Percentiles rank a stretch among this genome's conserved stretches.
Conservation (phyloP, 1,140 invertebrate genomes). For the Lepidotrigona ventralis region DNA sequence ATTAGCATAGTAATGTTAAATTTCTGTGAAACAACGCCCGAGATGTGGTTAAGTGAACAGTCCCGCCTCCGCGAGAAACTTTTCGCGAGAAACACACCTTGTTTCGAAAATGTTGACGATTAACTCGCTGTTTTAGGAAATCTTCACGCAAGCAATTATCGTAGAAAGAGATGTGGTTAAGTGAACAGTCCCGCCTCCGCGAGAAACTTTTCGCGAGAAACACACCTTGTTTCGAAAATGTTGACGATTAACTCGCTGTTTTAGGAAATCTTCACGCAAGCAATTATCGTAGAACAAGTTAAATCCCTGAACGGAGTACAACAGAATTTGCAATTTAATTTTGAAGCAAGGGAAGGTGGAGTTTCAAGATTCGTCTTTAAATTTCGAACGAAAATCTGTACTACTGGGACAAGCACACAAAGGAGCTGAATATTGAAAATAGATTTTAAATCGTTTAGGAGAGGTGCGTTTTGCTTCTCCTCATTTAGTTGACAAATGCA, state of each 20-base stretch:
- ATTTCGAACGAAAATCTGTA: background rate
- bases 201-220: background rate
- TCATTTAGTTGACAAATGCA: background rate
- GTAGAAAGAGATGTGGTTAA: too few relatives aligned
- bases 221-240: background rate
- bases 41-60: background rate
- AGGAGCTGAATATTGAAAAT: too few relatives aligned
- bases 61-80: background rate
- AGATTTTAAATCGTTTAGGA: background rate
- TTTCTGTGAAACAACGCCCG: background rate
- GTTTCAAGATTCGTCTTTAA: background rate
- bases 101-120: background rate
- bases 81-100: background rate
- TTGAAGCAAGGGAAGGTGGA: too few relatives aligned
- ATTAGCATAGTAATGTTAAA: slow-evolving; percentile 21
- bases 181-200: background rate
- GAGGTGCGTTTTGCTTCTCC: background rate
- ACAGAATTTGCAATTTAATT: background rate
- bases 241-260: background rate
- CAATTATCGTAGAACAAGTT: too few relatives aligned
- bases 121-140: background rate
- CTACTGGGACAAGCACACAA: background rate
- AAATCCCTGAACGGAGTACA: too few relatives aligned
- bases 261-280: background rate
- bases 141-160: background rate